A percentile compares a stretch with the other conserved stretches of the same genome.
phyloP scores from a whole-genome alignment of 2,113 vertebrate genomes.

The Saguinus imperator region DNA sequence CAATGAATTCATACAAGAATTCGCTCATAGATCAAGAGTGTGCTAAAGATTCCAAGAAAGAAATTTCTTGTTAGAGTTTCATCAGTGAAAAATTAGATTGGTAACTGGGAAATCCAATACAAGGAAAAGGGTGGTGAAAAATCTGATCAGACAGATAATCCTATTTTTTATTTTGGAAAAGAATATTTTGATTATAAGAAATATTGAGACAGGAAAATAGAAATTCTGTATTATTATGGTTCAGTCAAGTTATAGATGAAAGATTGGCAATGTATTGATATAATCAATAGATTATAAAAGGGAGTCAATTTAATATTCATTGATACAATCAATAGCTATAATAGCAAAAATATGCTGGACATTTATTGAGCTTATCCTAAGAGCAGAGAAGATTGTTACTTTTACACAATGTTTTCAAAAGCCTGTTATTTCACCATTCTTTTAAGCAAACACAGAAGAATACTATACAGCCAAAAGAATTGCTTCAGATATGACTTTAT shows the following conservation, averaged over 20 bases:
- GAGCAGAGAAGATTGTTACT: not conserved
- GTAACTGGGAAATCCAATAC: not conserved
- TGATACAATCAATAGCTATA: not conserved
- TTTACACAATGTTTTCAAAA: not conserved
- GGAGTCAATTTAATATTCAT: not conserved
- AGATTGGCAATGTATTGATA: not conserved
- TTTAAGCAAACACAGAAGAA: not conserved
- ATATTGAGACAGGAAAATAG: not conserved
- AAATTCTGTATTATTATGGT: not conserved
- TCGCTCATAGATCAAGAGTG: not conserved
- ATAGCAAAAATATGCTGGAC: not conserved
- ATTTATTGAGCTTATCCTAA: not conserved
- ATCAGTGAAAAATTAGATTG: not conserved
- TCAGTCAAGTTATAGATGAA: not conserved
- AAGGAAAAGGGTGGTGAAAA: not conserved
- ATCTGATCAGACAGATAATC: not conserved
- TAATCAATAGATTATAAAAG: not conserved
- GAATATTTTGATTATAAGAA: not conserved
- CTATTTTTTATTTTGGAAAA: not conserved
- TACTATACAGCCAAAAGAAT: not conserved
- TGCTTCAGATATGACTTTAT: not conserved
- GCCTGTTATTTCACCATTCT: not conserved
- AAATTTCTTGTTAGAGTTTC: not conserved
- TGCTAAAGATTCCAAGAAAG: not conserved
- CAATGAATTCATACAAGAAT: not conserved